These are phyloP conservation scores for Trachops cirrhosus DNA, from an alignment of 2,797 vertebrate species.

Conservation along the genomic window DNA sequence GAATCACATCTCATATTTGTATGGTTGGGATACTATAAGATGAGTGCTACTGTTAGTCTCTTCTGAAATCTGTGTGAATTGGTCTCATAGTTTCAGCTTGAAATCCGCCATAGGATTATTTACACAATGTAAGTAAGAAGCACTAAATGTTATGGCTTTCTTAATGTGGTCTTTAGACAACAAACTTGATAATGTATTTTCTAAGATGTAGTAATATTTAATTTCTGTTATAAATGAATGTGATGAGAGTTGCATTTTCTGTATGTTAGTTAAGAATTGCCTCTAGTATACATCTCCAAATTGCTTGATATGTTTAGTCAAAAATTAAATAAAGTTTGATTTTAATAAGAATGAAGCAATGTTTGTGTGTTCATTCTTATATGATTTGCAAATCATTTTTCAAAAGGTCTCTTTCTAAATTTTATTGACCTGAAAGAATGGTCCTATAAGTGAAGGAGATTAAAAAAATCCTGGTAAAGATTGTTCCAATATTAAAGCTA, in stretches of 20 bases:
- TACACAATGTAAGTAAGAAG: neutral
- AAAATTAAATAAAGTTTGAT: conserved; percentile 3
- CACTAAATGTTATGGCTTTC: neutral
- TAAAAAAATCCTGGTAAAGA: neutral
- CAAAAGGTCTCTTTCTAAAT: neutral
- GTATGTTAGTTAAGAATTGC: neutral
- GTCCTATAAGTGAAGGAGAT: neutral
- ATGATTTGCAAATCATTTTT: neutral
- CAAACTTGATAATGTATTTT: neutral
- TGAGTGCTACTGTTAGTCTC: neutral
- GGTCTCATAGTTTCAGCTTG: neutral
- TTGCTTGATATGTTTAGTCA: neutral
- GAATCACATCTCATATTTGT: neutral
- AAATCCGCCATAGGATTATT: neutral
- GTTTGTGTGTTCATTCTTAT: neutral
- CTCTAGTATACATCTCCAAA: neutral
- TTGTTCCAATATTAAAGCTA: conserved; percentile 42
- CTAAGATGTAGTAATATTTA: neutral
- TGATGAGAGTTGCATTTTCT: neutral
- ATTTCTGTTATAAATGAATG: neutral
- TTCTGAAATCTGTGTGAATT: neutral
- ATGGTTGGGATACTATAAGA: neutral
- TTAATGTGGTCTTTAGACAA: neutral
- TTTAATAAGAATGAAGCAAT: neutral
- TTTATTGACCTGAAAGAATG: neutral